These are phyloP conservation scores for Phenganax subtilis DNA, from an alignment of 92 coral and sea anemone genomes.

Conservation along the genomic window DNA sequence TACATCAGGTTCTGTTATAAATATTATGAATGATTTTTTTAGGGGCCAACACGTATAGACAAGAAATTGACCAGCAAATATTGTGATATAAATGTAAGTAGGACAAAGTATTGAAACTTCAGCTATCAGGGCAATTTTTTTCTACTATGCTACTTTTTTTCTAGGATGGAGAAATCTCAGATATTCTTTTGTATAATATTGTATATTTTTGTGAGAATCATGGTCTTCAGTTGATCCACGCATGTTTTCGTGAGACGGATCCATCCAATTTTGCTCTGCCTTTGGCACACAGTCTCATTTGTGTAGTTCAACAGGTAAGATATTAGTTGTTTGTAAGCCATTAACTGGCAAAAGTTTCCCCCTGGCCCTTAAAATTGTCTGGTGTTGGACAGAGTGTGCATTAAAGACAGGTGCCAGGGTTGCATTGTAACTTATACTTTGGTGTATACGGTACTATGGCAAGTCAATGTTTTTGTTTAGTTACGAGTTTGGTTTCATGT, in stretches of 20 bases:
- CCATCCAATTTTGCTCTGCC: conserved; percentile 63
- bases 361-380: background rate
- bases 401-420: background rate
- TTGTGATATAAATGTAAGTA: conserved; percentile 93
- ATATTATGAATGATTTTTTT: background rate
- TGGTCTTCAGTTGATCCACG: conserved; percentile 70
- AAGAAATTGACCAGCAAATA: conserved; percentile 70
- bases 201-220: conserved; percentile 95
- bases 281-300: conserved; percentile 80
- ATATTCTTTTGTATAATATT: conserved; percentile 81
- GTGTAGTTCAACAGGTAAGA: conserved; percentile 86
- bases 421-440: background rate
- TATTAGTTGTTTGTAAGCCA: too few species aligned
- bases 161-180: conserved; percentile 95
- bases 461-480: conserved; percentile 19
- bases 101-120: too few species aligned
- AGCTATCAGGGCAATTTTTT: background rate
- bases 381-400: background rate
- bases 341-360: too few species aligned
- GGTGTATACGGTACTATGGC: background rate
- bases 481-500: conserved; percentile 95
- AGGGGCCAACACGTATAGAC: conserved; percentile 56
- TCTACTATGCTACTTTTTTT: background rate
- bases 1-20: background rate
- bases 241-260: conserved; percentile 79